phyloP scores from a whole-genome alignment of 2,797 vertebrate species.

The Myotis daubentonii region DNA sequence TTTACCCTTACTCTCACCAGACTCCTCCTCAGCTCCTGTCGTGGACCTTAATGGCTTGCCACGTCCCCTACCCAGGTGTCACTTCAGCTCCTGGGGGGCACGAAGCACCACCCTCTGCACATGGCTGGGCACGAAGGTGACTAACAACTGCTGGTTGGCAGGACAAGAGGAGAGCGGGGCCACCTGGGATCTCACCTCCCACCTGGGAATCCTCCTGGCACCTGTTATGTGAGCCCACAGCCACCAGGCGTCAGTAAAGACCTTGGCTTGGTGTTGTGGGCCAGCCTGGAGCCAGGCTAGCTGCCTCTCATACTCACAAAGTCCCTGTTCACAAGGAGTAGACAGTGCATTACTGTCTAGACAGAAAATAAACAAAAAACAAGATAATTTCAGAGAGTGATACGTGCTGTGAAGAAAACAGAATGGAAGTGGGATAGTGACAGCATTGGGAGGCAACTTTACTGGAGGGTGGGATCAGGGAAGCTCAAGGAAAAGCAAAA shows the following conservation, averaged over 20 bases:
- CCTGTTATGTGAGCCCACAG: neutral
- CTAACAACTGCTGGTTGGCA: neutral
- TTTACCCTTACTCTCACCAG: neutral
- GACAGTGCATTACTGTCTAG: conserved; percentile 54
- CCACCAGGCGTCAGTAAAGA: conserved; percentile 72
- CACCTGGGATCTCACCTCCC: neutral
- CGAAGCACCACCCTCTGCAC: neutral
- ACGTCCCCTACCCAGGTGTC: neutral
- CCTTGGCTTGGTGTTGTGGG: neutral
- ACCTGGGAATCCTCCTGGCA: neutral
- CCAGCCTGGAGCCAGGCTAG: neutral
- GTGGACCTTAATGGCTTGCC: neutral
- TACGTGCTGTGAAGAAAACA: conserved; percentile 27
- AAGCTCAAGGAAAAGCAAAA: neutral
- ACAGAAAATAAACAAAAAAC: conserved; percentile 63
- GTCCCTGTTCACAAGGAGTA: neutral
- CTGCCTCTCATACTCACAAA: neutral
- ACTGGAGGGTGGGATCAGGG: neutral
- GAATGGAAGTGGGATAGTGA: neutral
- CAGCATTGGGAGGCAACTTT: fast-evolving
- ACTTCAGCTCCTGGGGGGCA: neutral
- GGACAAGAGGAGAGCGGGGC: neutral
- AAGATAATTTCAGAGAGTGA: conserved; percentile 45
- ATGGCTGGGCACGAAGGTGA: neutral
- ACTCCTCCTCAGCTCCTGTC: neutral